Percentiles rank a stretch among this genome's conserved stretches.
Conservation (phyloP, 2,797 vertebrate species). For the Ibycter americanus region DNA sequence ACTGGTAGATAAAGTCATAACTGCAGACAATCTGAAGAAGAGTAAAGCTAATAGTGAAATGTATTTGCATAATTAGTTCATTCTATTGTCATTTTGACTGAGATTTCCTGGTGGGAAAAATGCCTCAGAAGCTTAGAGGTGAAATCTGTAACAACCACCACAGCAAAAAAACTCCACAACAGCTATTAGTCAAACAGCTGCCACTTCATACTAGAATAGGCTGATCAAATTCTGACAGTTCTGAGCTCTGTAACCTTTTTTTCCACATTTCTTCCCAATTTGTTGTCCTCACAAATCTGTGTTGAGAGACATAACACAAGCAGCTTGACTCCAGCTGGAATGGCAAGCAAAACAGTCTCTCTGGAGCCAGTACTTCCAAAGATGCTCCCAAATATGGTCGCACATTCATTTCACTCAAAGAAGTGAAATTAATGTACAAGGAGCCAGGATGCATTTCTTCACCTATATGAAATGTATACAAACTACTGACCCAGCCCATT, state of each 20-base stretch:
- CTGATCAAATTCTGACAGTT: constrained; percentile 64
- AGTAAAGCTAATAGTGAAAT: not conserved
- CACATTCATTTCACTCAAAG: not conserved
- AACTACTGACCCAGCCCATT: not conserved
- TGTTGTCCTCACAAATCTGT: constrained; percentile 49
- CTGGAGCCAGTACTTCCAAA: not conserved
- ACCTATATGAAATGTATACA: not conserved
- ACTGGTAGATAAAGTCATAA: not conserved
- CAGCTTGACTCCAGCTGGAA: constrained; percentile 64
- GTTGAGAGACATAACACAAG: constrained; percentile 59
- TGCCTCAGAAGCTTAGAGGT: not conserved
- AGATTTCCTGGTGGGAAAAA: constrained; percentile 1
- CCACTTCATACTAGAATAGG: constrained; percentile 37
- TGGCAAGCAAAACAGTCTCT: not conserved
- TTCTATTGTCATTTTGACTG: not conserved
- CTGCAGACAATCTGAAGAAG: not conserved
- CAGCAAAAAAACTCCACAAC: not conserved
- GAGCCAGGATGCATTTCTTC: not conserved
- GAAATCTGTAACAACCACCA: constrained; percentile 12
- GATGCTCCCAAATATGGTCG: not conserved
- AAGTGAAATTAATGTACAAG: not conserved
- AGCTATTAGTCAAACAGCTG: constrained; percentile 60
- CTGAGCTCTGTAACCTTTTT: constrained; percentile 49
- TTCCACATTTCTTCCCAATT: constrained; percentile 48
- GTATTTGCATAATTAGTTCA: not conserved